Evolutionary conservation across 2,797 vertebrate species (phyloP).

Genomic region (Aerospiza tachiro): DNA sequence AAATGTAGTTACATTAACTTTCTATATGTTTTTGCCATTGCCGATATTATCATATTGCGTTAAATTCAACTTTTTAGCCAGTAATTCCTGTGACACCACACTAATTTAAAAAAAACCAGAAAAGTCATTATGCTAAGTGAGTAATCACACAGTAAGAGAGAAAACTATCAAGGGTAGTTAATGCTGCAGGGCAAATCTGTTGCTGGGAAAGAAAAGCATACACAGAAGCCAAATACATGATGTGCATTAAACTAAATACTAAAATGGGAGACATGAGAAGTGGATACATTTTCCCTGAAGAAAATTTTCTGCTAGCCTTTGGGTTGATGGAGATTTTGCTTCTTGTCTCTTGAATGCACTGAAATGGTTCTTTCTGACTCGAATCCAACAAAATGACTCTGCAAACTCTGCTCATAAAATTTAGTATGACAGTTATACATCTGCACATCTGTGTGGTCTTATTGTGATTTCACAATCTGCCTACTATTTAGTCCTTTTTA

Average conservation of each 20-base stretch:
- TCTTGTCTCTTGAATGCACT: neutral
- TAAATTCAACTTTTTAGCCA: neutral
- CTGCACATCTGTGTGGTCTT: neutral
- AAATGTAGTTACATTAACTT: neutral
- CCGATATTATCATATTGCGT: neutral
- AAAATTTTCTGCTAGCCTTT: neutral
- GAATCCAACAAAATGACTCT: neutral
- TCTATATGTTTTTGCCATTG: neutral
- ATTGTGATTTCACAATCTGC: neutral
- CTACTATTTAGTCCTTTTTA: neutral
- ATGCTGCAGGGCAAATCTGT: conserved; percentile 35
- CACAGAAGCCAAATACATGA: conserved; percentile 31
- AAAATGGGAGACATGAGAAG: conserved; percentile 24
- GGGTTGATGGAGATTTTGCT: neutral
- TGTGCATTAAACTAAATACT: conserved; percentile 40
- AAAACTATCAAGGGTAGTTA: conserved; percentile 33
- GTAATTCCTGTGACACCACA: neutral
- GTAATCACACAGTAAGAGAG: conserved; percentile 27
- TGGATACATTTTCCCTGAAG: neutral
- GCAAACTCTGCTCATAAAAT: neutral
- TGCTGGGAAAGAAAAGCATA: conserved; percentile 35
- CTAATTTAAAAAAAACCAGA: neutral
- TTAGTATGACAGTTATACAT: neutral
- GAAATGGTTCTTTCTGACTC: conserved; percentile 19
- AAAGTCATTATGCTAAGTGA: conserved; percentile 37